Evolutionary conservation across 2,113 vertebrate genomes (phyloP).

Genomic region (Siniperca knerii): DNA sequence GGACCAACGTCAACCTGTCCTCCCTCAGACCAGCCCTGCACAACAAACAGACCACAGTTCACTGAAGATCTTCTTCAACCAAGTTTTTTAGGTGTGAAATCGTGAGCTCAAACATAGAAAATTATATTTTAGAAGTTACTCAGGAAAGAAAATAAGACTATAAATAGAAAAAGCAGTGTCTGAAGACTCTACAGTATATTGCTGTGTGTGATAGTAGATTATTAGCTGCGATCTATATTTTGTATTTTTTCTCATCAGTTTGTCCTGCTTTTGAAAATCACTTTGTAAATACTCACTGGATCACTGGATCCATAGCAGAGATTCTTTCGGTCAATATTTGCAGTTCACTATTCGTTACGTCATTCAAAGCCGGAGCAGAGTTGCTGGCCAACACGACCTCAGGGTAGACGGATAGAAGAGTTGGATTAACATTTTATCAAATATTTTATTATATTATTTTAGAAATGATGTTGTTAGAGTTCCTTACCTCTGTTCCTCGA

Average conservation of each 20-base stretch:
- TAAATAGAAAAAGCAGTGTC: too few relatives aligned
- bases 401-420: neutral
- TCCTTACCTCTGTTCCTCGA: constrained; percentile 94
- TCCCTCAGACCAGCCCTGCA: constrained; percentile 88
- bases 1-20: constrained; percentile 89
- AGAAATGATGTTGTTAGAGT: neutral
- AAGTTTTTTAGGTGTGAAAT: neutral
- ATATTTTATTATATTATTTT: accelerated
- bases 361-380: constrained; percentile 95
- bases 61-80: neutral
- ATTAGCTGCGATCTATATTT: neutral
- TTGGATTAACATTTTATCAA: neutral
- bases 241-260: neutral
- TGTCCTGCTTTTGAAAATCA: neutral
- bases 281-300: constrained; percentile 83
- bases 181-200: too few relatives aligned
- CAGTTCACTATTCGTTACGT: constrained; percentile 94
- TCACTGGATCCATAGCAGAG: constrained; percentile 91
- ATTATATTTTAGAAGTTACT: neutral
- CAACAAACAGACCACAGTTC: constrained; percentile 11
- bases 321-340: constrained; percentile 92
- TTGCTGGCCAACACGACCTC: constrained; percentile 98
- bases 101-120: neutral
- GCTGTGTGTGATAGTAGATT: neutral
- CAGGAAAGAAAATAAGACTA: neutral